Evolutionary conservation across 2,888 invertebrate species (phyloP).

Genomic region (Charanyca ferruginea): DNA sequence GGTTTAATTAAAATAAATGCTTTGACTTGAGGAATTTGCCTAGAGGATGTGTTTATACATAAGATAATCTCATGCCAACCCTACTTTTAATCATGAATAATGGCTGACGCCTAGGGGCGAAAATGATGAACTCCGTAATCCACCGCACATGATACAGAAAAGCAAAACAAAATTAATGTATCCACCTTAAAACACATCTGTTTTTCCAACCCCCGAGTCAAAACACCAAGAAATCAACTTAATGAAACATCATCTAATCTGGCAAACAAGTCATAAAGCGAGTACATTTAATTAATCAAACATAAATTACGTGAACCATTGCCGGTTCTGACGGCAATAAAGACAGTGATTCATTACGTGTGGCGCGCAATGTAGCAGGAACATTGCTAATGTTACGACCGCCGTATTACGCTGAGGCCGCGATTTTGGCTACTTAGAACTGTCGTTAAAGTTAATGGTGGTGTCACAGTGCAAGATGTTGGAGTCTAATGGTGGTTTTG

Average conservation of each 20-base stretch:
- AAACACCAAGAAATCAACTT: constrained; percentile 53
- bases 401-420: constrained; percentile 51
- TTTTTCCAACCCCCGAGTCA: constrained; percentile 6
- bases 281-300: constrained; percentile 63
- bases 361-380: constrained; percentile 59
- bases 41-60: neutral
- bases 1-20: too few species aligned
- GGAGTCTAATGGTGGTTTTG: constrained; percentile 20
- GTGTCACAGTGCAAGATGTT: constrained; percentile 55
- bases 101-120: constrained; percentile 1
- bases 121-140: constrained; percentile 21
- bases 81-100: constrained; percentile 7
- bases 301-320: constrained; percentile 57
- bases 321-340: constrained; percentile 61
- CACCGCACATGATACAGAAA: constrained; percentile 18
- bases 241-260: constrained; percentile 57
- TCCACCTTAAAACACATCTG: constrained; percentile 36
- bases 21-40: neutral
- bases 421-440: constrained; percentile 62
- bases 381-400: constrained; percentile 61
- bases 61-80: neutral
- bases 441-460: constrained; percentile 61
- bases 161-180: constrained; percentile 39
- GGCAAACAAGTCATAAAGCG: constrained; percentile 61
- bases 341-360: constrained; percentile 60